Evolutionary conservation across 1,140 invertebrate species (phyloP).

Genomic region (Helicoverpa armigera): DNA sequence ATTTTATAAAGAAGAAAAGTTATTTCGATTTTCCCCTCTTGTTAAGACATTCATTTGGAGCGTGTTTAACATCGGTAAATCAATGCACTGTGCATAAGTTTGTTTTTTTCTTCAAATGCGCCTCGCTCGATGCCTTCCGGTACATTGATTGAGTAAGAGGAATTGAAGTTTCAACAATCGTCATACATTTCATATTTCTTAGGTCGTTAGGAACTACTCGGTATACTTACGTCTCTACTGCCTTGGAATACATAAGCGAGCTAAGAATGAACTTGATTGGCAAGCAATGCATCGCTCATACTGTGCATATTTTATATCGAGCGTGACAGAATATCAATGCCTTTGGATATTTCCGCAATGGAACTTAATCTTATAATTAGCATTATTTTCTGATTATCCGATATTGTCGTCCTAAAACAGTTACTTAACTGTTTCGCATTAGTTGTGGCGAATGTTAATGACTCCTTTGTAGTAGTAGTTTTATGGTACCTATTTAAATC

Average conservation of each 20-base stretch:
- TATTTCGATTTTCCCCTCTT: constrained; percentile 19
- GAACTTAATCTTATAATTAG: constrained; percentile 40
- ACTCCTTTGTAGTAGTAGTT: constrained; percentile 13
- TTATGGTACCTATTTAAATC: constrained; percentile 27
- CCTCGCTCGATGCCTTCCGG: constrained; percentile 71
- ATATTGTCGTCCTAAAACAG: constrained; percentile 45
- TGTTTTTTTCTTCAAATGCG: constrained; percentile 22
- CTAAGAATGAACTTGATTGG: constrained; percentile 65
- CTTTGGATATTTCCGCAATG: constrained; percentile 52
- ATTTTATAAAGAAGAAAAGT: constrained; percentile 29
- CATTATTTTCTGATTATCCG: constrained; percentile 44
- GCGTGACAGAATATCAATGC: constrained; percentile 57
- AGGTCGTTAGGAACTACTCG: constrained; percentile 27
- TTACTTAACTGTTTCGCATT: constrained; percentile 48
- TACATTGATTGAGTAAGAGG: constrained; percentile 42
- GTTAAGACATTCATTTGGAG: constrained; percentile 26
- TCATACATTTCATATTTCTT: constrained; percentile 45
- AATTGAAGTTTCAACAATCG: constrained; percentile 43
- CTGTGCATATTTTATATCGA: constrained; percentile 54
- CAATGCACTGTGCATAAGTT: constrained; percentile 4
- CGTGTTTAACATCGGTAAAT: constrained; percentile 40
- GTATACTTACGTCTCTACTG: constrained; percentile 23
- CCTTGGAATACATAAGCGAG: constrained; percentile 28
- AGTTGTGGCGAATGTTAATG: constrained; percentile 28
- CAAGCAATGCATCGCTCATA: constrained; percentile 65